Conservation (phyloP, 2,888 invertebrate genomes). For the Aspidiotus destructor region DNA sequence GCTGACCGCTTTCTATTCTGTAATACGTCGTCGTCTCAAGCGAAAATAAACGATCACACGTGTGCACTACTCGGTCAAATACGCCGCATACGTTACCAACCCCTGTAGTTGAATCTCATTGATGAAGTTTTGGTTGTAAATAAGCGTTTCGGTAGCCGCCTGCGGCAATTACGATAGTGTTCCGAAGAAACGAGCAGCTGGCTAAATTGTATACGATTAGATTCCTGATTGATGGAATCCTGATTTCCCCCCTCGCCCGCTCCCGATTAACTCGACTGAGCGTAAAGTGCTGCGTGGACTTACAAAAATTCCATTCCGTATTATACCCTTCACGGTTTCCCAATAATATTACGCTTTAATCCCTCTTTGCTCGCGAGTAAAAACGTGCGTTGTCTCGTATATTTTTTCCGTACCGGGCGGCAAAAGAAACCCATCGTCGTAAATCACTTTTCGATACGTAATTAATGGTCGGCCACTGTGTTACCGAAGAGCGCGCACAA, state of each 20-base stretch:
- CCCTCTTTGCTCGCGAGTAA: too few species aligned
- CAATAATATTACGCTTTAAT: neutral
- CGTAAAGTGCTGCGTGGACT: neutral
- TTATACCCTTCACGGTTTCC: neutral
- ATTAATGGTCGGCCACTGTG: neutral
- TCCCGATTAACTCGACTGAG: neutral
- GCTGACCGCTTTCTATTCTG: too few species aligned
- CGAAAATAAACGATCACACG: too few species aligned
- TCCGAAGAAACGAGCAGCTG: conserved; percentile 25
- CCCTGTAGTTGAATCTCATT: neutral
- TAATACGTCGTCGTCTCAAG: too few species aligned
- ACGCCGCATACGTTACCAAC: conserved; percentile 3
- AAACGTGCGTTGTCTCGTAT: too few species aligned
- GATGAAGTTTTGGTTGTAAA: conserved; percentile 16
- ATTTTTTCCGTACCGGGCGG: too few species aligned
- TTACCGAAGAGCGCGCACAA: neutral
- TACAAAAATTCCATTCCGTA: conserved; percentile 3
- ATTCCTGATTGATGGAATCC: conserved; percentile 29
- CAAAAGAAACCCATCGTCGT: neutral
- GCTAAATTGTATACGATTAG: conserved; percentile 12
- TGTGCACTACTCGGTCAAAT: too few species aligned
- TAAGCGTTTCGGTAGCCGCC: conserved; percentile 24
- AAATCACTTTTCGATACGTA: neutral
- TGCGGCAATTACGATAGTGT: conserved; percentile 29
- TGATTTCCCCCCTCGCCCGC: conserved; percentile 19